Conservation (phyloP, 2,797 vertebrate species). For the Carcharodon carcharias region DNA sequence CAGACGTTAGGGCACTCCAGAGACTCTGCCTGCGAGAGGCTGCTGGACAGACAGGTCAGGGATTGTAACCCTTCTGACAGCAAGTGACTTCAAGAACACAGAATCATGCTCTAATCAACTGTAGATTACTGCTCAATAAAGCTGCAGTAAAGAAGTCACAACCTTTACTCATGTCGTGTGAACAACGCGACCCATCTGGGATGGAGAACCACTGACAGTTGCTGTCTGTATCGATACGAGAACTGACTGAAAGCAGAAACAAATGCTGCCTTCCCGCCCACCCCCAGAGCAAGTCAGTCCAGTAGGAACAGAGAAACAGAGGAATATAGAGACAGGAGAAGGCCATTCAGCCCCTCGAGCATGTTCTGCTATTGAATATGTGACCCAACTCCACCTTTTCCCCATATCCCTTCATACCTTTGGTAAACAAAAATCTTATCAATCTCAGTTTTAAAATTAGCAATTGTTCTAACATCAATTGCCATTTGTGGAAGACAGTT, state of each 20-base stretch:
- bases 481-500: background rate
- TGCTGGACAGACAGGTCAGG: background rate
- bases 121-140: background rate
- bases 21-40: background rate
- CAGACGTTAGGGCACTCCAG: constrained; percentile 22
- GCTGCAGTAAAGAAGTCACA: background rate
- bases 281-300: background rate
- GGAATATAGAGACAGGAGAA: background rate
- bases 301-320: background rate
- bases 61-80: background rate
- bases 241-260: background rate
- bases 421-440: background rate
- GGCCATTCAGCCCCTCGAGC: background rate
- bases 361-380: background rate
- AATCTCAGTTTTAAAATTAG: background rate
- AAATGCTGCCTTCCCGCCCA: background rate
- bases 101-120: background rate
- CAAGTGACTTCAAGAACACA: background rate
- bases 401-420: background rate
- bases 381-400: background rate
- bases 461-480: background rate
- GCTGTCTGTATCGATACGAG: no score
- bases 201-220: background rate
- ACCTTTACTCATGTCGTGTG: background rate
- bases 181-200: background rate